Base-by-base conservation (phyloP, 2,888 invertebrate genomes). In the Cryptops parisi region DNA sequence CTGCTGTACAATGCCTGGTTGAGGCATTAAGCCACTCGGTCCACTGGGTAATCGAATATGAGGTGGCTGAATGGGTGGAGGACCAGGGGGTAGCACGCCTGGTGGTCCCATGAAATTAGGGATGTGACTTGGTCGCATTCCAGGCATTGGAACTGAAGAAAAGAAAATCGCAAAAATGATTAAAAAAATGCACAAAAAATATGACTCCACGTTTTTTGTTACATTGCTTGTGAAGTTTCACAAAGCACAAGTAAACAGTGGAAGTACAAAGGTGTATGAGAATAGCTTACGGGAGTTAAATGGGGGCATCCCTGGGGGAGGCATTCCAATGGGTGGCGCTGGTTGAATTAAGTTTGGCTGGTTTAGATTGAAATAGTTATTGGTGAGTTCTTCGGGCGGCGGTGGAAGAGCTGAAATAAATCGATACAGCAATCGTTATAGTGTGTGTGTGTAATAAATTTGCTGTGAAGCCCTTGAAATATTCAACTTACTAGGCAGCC, bases 341-440 rank as follows among this genome's bases (percentile, higher is more conserved):
- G 64, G 62, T 45, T 62, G 53, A 43, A 61, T 55, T n/a, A 60
- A 58, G 4, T 65, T 64, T 41, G 67, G 65, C 3, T 62, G 64
- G 27, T 64, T 75, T 45, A 81, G 65, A 63, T 81, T 81, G 67
- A 82, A 82, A 69, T 79, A 82, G 58, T 72, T 71, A 62, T 79
- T 80, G 26, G 65, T 63, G 43, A 72, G 61, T 61, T 77, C 79
- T 55, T 76, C 74, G 2, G 78, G 77, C 1, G 78, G 77, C 2
- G 76, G 72, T 1, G 81, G 80, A 26, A 82, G 65, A 15, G 80
- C 77, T 57, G 61, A 27, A 17, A 58, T 47, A 15, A 50, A 1
- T n/a, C n/a, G n/a, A n/a, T n/a, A n/a, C n/a, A n/a, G n/a, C n/a
- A n/a, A n/a, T n/a, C n/a, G 15, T 23, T n/a, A n/a, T n/a, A n/a